These are phyloP conservation scores for Etheostoma perlongum DNA, from an alignment of 2,797 vertebrate species.

Conservation along the genomic window DNA sequence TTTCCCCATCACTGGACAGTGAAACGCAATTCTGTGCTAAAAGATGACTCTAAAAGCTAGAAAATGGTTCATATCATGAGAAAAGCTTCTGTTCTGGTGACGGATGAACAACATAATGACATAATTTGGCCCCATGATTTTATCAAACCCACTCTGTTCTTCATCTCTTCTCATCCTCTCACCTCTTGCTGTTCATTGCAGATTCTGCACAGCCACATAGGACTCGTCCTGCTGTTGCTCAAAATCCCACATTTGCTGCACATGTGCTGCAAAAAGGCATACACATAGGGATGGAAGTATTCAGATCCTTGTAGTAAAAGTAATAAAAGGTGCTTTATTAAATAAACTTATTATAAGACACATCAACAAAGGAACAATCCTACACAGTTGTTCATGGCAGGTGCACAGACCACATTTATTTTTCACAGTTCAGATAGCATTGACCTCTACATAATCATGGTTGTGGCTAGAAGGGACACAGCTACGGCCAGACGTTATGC, in stretches of 20 bases:
- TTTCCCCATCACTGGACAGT: constrained; percentile 50
- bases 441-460: constrained; percentile 19
- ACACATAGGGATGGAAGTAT: background rate
- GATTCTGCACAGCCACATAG: constrained; percentile 94
- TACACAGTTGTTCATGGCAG: constrained; percentile 25
- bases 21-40: constrained; percentile 46
- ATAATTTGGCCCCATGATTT: constrained; percentile 2
- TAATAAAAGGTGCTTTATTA: too few relatives aligned
- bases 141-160: background rate
- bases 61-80: constrained; percentile 27
- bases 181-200: constrained; percentile 96
- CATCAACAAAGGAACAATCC: background rate
- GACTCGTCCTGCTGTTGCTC: constrained; percentile 84
- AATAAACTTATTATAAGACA: too few relatives aligned
- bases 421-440: constrained; percentile 56
- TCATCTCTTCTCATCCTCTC: constrained; percentile 41
- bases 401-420: constrained; percentile 25
- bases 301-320: background rate
- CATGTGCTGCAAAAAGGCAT: constrained; percentile 85
- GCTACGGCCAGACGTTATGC: too few relatives aligned
- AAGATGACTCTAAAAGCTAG: constrained; percentile 18
- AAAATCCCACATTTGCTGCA: constrained; percentile 92
- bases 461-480: too few relatives aligned
- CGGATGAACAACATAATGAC: constrained; percentile 14
- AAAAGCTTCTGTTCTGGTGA: constrained; percentile 11